Evolutionary conservation across 2,113 vertebrate genomes (phyloP).

Genomic region (Ailuropoda melanoleuca): DNA sequence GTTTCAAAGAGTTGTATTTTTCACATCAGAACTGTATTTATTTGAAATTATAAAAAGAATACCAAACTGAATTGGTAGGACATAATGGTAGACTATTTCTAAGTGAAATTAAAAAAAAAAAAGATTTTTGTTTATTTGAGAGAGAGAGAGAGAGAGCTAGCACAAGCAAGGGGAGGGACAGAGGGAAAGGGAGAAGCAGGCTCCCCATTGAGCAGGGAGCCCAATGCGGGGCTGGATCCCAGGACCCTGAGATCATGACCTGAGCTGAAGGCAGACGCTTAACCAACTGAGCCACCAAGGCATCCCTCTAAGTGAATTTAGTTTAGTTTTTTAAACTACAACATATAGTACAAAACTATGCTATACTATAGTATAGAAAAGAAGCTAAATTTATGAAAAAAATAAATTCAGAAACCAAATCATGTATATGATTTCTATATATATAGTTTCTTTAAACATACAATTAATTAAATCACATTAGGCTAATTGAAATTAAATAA

Average conservation of each 20-base stretch:
- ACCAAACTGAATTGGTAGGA: neutral
- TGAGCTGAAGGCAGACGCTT: no score
- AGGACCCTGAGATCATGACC: no score
- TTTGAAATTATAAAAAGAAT: neutral
- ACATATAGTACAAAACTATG: neutral
- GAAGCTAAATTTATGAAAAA: neutral
- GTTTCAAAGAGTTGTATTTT: constrained; percentile 19
- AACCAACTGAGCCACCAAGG: no score
- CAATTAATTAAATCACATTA: neutral
- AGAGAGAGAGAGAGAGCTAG: neutral
- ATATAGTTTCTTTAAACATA: neutral
- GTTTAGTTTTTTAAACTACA: neutral
- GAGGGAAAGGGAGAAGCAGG: no score
- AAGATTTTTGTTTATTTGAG: neutral
- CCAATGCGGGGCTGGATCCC: no score
- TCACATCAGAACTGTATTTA: neutral
- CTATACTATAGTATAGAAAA: neutral
- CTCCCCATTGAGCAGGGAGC: no score
- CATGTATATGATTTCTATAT: neutral
- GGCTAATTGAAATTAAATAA: neutral
- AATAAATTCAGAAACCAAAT: neutral
- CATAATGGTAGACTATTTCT: neutral
- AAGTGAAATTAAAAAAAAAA: no score
- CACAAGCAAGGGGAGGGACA: no score
- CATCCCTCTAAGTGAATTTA: neutral